Evolutionary conservation across 2,797 vertebrate genomes (phyloP), one percentile per base, ranked within the genome.

Genomic region (Merluccius polli): DNA sequence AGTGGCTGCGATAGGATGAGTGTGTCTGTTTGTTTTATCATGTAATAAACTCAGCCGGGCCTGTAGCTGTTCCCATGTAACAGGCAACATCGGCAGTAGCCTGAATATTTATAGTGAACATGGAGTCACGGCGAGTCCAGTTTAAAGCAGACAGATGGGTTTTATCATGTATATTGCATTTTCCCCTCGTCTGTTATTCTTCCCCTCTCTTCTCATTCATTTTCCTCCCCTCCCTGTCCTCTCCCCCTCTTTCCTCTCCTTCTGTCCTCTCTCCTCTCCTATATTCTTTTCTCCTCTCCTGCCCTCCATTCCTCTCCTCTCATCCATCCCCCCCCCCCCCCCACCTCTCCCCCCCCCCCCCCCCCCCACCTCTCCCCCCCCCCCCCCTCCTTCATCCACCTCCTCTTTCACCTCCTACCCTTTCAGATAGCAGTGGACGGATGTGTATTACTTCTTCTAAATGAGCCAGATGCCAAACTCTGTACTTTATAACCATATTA

Each of bases 391-490:
- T 27, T 7, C n/a, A 30, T 70, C 10, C 21, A 12, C 33, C 41
- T 48, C 41, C 41, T 48, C 41, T 48, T 48, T 18, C 41, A 16
- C 41, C 41, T 48, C 52, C 13, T 24, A 16, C 65, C 76, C 48
- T 31, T 29, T 74, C 71, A 73, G 78, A 59, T 16, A 72, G 82
- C 77, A 84, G 73, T 68, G 72, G 63, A 52, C 76, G 70, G 77
- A 81, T 86, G 85, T 77, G 83, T 76, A 73, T 27, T 52, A 41
- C 21, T 68, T 78, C 33, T 68, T 82, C 75, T 78, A 82, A 73
- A 78, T 67, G 69, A 70, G 73, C 76, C 88, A 89, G 88, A 87
- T 89, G 89, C 87, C 82, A 21, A 38, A 70, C 75, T 36, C 78
- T 65, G 41, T 31, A 74, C 80, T 31, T 38, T n/a, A 76, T 71